Percentiles rank a stretch among this genome's conserved stretches.
These are phyloP conservation scores for Mesocricetus auratus DNA, from an alignment of 2,113 vertebrate genomes.

Conservation along the genomic window DNA sequence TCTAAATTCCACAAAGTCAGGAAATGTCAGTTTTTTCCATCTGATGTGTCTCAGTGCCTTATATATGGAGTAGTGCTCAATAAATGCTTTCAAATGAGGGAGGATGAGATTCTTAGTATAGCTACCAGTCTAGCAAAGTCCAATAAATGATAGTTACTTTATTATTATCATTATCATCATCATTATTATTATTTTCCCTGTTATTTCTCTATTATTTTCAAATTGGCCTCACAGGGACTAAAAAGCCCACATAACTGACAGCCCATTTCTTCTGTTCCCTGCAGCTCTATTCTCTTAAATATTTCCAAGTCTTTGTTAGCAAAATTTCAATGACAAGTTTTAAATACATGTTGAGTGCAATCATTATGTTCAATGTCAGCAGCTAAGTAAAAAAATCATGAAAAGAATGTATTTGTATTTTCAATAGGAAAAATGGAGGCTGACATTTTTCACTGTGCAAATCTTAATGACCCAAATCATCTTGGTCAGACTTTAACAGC, in stretches of 20 bases:
- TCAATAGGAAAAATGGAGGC: constrained; percentile 50
- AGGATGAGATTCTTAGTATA: not conserved
- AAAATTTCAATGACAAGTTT: constrained; percentile 66
- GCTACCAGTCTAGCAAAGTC: not conserved
- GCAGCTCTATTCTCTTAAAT: constrained; percentile 56
- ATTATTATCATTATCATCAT: not conserved
- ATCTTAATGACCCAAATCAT: constrained; percentile 46
- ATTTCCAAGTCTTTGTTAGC: constrained; percentile 61
- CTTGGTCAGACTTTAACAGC: constrained; percentile 31
- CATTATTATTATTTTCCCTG: not conserved
- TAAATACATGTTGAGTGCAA: constrained; percentile 50
- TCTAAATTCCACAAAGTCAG: not conserved
- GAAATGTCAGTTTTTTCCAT: not conserved
- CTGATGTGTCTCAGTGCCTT: not conserved
- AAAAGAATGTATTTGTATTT: constrained; percentile 63
- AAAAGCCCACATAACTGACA: constrained; percentile 18
- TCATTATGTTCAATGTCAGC: constrained; percentile 58
- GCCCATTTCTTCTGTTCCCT: not conserved
- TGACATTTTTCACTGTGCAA: constrained; percentile 46
- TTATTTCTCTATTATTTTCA: constrained; percentile 36
- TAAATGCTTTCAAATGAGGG: not conserved
- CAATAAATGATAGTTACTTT: not conserved
- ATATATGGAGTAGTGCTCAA: not conserved
- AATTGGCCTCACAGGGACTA: not conserved
- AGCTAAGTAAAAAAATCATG: not conserved